Conservation (phyloP, 2,888 invertebrate species). For the Eurois occulta region DNA sequence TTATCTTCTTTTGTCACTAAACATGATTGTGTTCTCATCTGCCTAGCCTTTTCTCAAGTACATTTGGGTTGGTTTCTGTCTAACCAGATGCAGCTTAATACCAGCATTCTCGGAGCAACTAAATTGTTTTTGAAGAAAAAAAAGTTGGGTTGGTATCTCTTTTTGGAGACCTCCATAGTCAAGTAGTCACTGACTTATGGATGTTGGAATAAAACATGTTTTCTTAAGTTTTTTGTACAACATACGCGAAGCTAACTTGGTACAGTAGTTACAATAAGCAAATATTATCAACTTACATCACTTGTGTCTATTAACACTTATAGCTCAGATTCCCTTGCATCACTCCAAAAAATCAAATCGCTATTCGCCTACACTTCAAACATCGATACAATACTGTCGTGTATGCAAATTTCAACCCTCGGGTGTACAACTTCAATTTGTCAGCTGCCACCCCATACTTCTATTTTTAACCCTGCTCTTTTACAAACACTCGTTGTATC, state of each 20-base stretch:
- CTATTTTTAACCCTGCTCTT: conserved; percentile 65
- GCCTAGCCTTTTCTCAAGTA: not conserved
- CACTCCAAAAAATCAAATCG: conserved; percentile 25
- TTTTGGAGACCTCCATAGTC: too few species aligned
- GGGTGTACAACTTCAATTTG: conserved; percentile 84
- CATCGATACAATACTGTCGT: conserved; percentile 74
- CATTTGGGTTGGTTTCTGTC: too few species aligned
- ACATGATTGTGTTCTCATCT: not conserved
- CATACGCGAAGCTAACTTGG: too few species aligned
- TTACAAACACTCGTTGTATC: conserved; percentile 44
- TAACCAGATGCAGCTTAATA: not conserved
- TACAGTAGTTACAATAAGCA: not conserved
- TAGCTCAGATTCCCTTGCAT: conserved; percentile 9
- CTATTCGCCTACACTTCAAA: conserved; percentile 43
- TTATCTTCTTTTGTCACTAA: too few species aligned
- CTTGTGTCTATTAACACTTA: not conserved
- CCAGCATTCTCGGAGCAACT: not conserved
- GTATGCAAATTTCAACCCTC: conserved; percentile 83
- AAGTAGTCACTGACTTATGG: too few species aligned
- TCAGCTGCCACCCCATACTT: conserved; percentile 74
- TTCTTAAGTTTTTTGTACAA: not conserved
- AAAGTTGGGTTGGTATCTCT: too few species aligned
- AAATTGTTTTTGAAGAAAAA: not conserved
- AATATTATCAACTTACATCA: not conserved
- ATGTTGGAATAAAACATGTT: not conserved